Evolutionary conservation across 2,888 invertebrate genomes (phyloP).

Genomic region (Macrostomum cliftonense): DNA sequence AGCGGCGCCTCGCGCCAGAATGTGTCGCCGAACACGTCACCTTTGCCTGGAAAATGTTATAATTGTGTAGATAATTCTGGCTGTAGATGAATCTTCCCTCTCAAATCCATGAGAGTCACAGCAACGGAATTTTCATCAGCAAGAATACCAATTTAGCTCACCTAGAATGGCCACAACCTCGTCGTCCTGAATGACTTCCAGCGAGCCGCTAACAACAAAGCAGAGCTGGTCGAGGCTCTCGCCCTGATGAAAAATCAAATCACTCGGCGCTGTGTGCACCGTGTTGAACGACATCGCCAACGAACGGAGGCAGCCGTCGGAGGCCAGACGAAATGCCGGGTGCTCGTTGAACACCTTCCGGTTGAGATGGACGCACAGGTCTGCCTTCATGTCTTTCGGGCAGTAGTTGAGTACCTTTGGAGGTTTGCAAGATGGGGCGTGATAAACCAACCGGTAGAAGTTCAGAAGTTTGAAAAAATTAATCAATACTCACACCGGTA

Average conservation of each 20-base stretch:
- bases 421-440: too few species aligned
- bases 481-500: too few species aligned
- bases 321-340: constrained; percentile 56
- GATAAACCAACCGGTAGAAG: too few species aligned
- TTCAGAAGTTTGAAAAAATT: too few species aligned
- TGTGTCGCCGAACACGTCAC: constrained; percentile 96
- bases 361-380: constrained; percentile 97
- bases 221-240: constrained; percentile 94
- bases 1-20: constrained; percentile 86
- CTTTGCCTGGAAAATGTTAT: constrained; percentile 61
- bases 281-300: constrained; percentile 45
- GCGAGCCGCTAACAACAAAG: constrained; percentile 92
- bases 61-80: too few species aligned
- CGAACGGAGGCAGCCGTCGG: constrained; percentile 64
- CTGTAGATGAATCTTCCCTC: too few species aligned
- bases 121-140: too few species aligned
- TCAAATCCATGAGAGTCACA: too few species aligned
- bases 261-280: constrained; percentile 81
- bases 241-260: constrained; percentile 93
- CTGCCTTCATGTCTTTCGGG: constrained; percentile 99
- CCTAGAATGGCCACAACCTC: constrained; percentile 97
- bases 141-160: too few species aligned
- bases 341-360: constrained; percentile 60
- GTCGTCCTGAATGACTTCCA: constrained; percentile 98
- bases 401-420: constrained; percentile 93